Conservation (phyloP, 2,888 invertebrate genomes). For the Onthophagus sagittarius region DNA sequence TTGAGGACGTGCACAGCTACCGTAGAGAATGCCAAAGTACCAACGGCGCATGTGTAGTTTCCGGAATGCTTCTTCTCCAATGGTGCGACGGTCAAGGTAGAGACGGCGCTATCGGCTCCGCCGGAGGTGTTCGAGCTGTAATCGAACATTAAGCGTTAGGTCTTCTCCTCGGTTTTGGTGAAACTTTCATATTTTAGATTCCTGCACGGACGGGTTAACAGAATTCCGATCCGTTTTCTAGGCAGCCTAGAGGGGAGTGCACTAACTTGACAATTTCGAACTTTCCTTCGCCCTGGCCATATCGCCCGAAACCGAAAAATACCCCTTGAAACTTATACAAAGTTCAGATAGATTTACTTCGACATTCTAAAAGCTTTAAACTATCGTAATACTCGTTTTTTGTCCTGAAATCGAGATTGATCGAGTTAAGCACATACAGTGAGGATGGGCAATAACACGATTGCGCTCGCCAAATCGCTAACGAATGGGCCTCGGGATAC, state of each 20-base stretch:
- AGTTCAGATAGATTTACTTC: background rate
- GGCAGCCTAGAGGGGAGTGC: background rate
- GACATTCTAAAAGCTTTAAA: background rate
- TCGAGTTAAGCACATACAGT: background rate
- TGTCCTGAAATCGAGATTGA: background rate
- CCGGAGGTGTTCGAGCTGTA: slow-evolving; percentile 52
- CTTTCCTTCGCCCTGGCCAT: background rate
- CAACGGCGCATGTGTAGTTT: slow-evolving; percentile 56
- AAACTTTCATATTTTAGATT: slow-evolving; percentile 8
- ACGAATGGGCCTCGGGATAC: background rate
- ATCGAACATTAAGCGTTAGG: slow-evolving; percentile 23
- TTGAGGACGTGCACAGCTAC: slow-evolving; percentile 61
- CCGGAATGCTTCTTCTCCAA: slow-evolving; percentile 57
- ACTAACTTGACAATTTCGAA: background rate
- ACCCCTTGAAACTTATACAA: background rate
- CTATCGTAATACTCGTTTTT: background rate
- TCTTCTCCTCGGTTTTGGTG: background rate
- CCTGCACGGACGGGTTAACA: slow-evolving; percentile 8
- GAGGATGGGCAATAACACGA: background rate
- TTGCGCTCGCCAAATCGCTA: background rate
- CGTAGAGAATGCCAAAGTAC: slow-evolving; percentile 52
- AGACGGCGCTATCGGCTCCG: slow-evolving; percentile 45
- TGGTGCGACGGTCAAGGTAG: slow-evolving; percentile 53
- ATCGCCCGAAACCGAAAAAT: background rate
- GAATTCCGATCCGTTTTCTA: background rate